Base-by-base conservation (phyloP, 2,113 vertebrate species). In the Sitta europaea region DNA sequence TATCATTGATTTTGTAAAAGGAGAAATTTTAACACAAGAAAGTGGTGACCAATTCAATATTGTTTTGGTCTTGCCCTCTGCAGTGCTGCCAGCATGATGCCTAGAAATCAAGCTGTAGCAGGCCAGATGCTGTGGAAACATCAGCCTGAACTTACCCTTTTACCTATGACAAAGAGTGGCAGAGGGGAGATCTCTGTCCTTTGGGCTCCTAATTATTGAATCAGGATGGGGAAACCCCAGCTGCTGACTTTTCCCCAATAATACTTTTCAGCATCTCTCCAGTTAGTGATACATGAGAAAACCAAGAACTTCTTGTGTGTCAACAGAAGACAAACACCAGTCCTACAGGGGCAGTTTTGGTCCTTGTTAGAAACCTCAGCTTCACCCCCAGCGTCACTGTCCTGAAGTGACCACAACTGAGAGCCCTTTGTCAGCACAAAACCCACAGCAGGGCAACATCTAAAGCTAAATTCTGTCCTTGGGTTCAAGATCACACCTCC, bases 151-250 rank as follows among this genome's bases (percentile, higher is more conserved):
- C 57, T 89, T 59, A 58, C 17, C 33, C 17, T 67, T 63, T 35
- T 13, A 59, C 6, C 14, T 40, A 1, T 4, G 7, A 40, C 12
- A 57, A 38, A 17, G 19, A 59, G 24, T 33, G 7, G 24, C 43
- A 74, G 42, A 73, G 11, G 8, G 14, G 66, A 47, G 5, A 80
- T 22, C 24, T 57, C n/a, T 48, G n/a, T 57, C 36, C 58, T 47
- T 51, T 43, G n/a, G 27, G 42, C 12, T 82, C n/a, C 27, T 45
- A 31, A 51, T 65, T 48, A 61, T 25, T 0, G 5, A 88, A 53
- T 15, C 9, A 40, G 18, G 33, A 21, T 0, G 0, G 31, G 27
- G 5, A 90, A 71, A 22, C 3, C 4, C 4, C 2, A 3, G 36
- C 29, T 88, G 38, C 51, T 75, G 31, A 53, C 19, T 65, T 28